Evolutionary conservation across 2,113 vertebrate species (phyloP).

Genomic region (Corythaixoides concolor): DNA sequence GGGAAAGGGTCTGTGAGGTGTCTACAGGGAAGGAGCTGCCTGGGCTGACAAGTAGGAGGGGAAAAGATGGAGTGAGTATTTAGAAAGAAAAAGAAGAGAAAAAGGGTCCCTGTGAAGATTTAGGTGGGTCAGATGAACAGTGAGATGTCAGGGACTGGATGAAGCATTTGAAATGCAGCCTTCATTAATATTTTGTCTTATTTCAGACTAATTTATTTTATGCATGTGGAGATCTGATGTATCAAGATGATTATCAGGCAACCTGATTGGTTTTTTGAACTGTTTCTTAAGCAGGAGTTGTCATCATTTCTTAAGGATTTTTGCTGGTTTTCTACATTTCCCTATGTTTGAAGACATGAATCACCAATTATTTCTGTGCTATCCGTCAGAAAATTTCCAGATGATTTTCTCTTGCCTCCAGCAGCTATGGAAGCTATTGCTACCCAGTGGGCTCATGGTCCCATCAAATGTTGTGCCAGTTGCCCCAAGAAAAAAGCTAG

Average conservation of each 20-base stretch:
- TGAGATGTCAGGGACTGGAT: neutral
- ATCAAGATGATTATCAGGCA: neutral
- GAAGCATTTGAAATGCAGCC: neutral
- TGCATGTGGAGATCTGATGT: neutral
- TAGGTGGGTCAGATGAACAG: neutral
- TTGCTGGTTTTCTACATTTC: neutral
- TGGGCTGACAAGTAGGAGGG: neutral
- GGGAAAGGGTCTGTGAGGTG: neutral
- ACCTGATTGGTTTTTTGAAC: neutral
- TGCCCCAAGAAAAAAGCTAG: neutral
- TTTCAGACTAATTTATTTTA: conserved; percentile 14
- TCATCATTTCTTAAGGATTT: neutral
- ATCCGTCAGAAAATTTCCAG: neutral
- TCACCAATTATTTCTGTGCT: neutral
- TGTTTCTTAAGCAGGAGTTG: neutral
- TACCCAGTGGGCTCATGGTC: neutral
- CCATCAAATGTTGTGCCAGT: neutral
- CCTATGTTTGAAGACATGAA: neutral
- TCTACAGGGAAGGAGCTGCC: neutral
- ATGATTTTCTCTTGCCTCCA: neutral
- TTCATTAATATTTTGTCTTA: conserved; percentile 33
- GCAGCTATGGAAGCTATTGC: neutral
- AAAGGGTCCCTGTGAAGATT: neutral
- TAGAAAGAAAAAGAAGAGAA: neutral
- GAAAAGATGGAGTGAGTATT: neutral